phyloP scores from a whole-genome alignment of 1,140 invertebrate species.

The Bombus turneri region DNA sequence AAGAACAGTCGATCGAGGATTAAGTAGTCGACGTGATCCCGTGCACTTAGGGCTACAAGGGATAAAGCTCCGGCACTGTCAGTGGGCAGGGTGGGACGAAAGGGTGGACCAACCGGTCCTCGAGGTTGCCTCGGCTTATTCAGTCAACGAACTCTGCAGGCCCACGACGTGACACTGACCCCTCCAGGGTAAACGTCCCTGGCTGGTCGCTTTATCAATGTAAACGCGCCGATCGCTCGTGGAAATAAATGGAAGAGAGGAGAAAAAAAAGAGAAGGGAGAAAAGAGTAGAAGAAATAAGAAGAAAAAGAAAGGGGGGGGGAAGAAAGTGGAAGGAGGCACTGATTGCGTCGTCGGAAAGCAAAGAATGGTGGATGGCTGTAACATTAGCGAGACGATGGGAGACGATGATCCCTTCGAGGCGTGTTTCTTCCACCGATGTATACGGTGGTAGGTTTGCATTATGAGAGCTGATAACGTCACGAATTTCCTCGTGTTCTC shows the following conservation, averaged over 20 bases:
- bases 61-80: constrained; percentile 50
- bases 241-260: constrained; percentile 2
- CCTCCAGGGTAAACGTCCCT: constrained; percentile 65
- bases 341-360: background rate
- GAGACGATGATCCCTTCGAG: constrained; percentile 15
- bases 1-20: constrained; percentile 19
- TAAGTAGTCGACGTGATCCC: constrained; percentile 26
- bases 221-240: constrained; percentile 22
- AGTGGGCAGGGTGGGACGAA: constrained; percentile 61
- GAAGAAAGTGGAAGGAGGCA: background rate
- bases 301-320: background rate
- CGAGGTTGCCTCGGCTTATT: constrained; percentile 62
- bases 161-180: constrained; percentile 64
- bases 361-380: background rate
- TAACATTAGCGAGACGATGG: constrained; percentile 2
- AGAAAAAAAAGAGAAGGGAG: no score
- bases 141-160: constrained; percentile 67
- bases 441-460: background rate
- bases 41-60: constrained; percentile 53
- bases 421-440: background rate
- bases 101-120: constrained; percentile 69
- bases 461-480: background rate
- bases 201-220: constrained; percentile 55
- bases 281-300: no score
- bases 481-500: background rate